These are phyloP conservation scores for Agraylea sexmaculata DNA, from an alignment of 1,140 invertebrate species.

Conservation along the genomic window DNA sequence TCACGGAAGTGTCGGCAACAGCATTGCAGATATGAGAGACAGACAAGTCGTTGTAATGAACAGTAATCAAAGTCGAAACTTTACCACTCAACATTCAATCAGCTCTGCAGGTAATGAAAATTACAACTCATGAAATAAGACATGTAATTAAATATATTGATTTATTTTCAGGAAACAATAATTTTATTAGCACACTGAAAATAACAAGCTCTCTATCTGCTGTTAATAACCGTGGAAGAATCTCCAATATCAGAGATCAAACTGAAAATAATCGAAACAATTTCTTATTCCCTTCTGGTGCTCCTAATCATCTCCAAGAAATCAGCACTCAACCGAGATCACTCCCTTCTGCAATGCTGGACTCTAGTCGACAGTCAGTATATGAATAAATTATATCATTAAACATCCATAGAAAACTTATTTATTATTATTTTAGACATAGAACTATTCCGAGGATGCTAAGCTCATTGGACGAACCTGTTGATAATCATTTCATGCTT, in stretches of 20 bases:
- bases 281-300: constrained; percentile 10
- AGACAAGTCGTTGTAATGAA: constrained; percentile 20
- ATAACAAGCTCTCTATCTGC: constrained; percentile 20
- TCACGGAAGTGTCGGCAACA: constrained; percentile 14
- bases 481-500: constrained; percentile 12
- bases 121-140: not conserved
- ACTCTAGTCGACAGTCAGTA: constrained; percentile 25
- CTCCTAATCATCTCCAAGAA: constrained; percentile 1
- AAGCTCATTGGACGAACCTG: constrained; percentile 26
- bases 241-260: constrained; percentile 17
- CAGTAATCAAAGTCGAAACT: constrained; percentile 17
- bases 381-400: not conserved
- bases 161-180: constrained; percentile 17
- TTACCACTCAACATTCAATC: constrained; percentile 20
- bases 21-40: constrained; percentile 19
- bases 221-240: constrained; percentile 11
- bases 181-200: constrained; percentile 21
- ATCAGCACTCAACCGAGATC: constrained; percentile 23
- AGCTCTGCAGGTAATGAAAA: constrained; percentile 16
- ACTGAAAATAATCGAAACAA: constrained; percentile 14
- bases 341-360: constrained; percentile 24
- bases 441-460: constrained; percentile 36
- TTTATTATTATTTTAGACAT: constrained; percentile 25
- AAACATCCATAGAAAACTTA: not conserved
- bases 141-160: not conserved